Base-by-base conservation (phyloP, 2,888 invertebrate species). In the Anoncus sp. region DNA sequence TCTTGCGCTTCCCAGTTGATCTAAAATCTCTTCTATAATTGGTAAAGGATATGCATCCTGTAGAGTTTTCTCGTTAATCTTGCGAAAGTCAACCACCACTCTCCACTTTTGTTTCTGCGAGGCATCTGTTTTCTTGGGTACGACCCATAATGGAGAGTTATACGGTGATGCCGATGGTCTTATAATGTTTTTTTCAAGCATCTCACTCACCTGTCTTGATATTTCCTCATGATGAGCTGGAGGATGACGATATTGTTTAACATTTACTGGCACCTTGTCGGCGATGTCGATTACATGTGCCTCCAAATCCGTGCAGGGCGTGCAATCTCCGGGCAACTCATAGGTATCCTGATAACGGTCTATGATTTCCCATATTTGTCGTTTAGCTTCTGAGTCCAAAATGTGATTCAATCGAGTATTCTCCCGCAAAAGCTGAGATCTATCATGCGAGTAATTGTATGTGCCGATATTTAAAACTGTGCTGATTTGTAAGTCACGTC, bases 1-100 rank as follows among this genome's bases (percentile, higher is more conserved):
- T 5, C 60, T 51, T 7, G 75, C 65, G 49, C 75, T 73, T 4
- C 83, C 82, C 27, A 85, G 62, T 57, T 85, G 82, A 31, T 79
- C 83, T 16, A 84, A 65, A 40, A 84, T 75, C 59, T 82, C 80
- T 12, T 70, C 59, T 9, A 75, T 74, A 12, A 55, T 59, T 22
- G 65, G 74, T 16, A 77, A 22, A 5, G 74, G 69, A n/a, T 57
- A 57, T n/a, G 60, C 40, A 22, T 40, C 59, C 20, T 38, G 40
- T 20, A 9, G 40, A 16, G 62, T 62, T 31, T 62, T 62, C 24
- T 62, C 62, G 9, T 47, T 62, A 10, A 62, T 24, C 18, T 62
- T 62, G 16, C 59, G 12, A 27, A 59, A 59, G 40, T 47, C 47
- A 9, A 47, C 16, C 3, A 62, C 47, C 18, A 18, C 57, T n/a